Conservation (phyloP, 2,797 vertebrate species). For the Allochrocebus solatus region DNA sequence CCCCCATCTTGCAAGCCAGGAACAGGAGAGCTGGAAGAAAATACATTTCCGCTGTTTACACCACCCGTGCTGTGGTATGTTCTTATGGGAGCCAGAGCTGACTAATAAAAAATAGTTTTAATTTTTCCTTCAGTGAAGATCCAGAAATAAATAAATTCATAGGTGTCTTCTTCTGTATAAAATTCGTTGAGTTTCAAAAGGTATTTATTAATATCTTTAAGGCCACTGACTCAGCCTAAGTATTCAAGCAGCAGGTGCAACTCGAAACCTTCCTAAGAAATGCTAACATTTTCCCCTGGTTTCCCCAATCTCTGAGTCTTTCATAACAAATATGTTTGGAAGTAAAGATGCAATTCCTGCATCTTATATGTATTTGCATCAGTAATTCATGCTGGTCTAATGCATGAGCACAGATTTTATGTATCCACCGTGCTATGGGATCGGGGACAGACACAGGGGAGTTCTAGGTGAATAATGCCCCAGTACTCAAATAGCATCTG, state of each 20-base stretch:
- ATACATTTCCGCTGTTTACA: neutral
- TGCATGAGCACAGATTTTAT: slow-evolving; percentile 55
- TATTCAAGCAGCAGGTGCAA: neutral
- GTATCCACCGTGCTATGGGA: neutral
- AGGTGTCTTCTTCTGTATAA: neutral
- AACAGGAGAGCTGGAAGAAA: neutral
- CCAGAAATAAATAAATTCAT: slow-evolving; percentile 10
- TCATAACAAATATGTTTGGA: slow-evolving; percentile 34
- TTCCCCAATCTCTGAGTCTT: slow-evolving; percentile 7
- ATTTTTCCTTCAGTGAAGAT: neutral
- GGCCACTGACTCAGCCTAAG: neutral
- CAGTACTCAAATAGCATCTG: slow-evolving; percentile 32
- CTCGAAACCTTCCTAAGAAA: slow-evolving; percentile 32
- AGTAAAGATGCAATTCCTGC: slow-evolving; percentile 40
- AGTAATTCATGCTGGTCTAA: slow-evolving; percentile 59
- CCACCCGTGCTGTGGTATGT: neutral
- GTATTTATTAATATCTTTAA: neutral
- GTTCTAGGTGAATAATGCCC: slow-evolving; percentile 5
- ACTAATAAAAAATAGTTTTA: neutral
- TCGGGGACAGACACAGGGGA: neutral
- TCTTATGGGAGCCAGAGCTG: neutral
- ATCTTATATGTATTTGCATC: slow-evolving; percentile 36
- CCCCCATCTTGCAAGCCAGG: neutral
- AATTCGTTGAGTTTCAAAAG: neutral
- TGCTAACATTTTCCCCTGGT: neutral